phyloP scores from a whole-genome alignment of 2,113 vertebrate genomes.

The Neogobius melanostomus region DNA sequence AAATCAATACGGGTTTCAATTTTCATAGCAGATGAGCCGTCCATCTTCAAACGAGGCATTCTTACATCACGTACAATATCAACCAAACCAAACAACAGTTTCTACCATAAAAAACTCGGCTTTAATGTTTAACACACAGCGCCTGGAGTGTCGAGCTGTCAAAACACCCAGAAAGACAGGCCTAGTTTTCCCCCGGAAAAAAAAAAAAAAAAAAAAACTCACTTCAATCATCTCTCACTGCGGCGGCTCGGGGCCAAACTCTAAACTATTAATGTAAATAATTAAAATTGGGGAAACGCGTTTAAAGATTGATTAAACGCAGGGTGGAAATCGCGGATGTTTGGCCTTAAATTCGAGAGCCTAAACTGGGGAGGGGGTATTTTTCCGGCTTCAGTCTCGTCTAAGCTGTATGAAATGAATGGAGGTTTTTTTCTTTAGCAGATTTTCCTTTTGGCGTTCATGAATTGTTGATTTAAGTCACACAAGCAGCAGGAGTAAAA shows the following conservation, averaged over 20 bases:
- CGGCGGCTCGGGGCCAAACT: neutral
- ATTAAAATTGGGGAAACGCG: neutral
- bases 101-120: neutral
- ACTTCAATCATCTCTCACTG: neutral
- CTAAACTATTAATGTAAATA: conserved; percentile 6
- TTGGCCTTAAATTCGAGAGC: neutral
- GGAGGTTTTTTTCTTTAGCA: conserved; percentile 15
- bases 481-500: conserved; percentile 2
- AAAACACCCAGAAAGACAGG: neutral
- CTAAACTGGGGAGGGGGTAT: too few species aligned
- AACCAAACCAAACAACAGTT: neutral
- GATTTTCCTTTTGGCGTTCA: conserved; percentile 22
- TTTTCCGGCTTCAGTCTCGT: conserved; percentile 4
- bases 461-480: conserved; percentile 22
- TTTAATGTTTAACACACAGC: neutral
- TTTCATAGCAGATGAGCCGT: too few species aligned
- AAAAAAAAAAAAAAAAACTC: neutral
- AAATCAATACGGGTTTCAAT: too few species aligned
- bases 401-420: conserved; percentile 6
- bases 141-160: neutral
- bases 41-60: neutral
- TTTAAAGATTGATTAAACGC: neutral
- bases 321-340: too few species aligned
- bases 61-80: neutral
- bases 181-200: neutral